Evolutionary conservation across 2,113 vertebrate genomes (phyloP).

Genomic region (Osmerus mordax): DNA sequence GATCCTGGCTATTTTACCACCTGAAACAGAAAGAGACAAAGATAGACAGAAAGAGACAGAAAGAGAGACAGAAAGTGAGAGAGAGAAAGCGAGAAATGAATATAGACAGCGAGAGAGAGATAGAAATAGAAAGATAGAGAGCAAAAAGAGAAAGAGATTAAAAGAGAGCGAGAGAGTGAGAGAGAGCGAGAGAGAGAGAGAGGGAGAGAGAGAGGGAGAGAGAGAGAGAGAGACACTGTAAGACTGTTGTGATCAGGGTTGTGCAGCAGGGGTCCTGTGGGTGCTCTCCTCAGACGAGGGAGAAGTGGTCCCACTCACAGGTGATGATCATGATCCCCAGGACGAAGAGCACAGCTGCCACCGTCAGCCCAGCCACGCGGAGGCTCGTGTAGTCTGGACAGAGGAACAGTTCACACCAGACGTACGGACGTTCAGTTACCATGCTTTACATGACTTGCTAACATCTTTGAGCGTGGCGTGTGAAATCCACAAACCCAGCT

Average conservation of each 20-base stretch:
- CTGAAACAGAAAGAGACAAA: slow-evolving; percentile 33
- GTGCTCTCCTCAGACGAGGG: background rate
- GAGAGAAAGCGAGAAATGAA: slow-evolving; percentile 1
- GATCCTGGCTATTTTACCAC: slow-evolving; percentile 45
- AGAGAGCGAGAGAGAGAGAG: background rate
- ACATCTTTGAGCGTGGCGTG: too few species aligned
- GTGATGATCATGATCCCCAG: slow-evolving; percentile 66
- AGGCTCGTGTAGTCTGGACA: slow-evolving; percentile 58
- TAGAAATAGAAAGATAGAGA: background rate
- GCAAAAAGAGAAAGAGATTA: background rate
- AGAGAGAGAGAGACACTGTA: background rate
- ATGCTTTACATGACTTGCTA: background rate
- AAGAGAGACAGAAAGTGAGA: background rate
- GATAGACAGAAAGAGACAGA: background rate
- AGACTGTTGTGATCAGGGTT: background rate
- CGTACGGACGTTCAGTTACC: background rate
- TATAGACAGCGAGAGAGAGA: background rate
- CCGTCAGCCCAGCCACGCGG: slow-evolving; percentile 50
- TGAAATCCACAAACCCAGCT: too few species aligned
- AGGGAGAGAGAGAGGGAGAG: background rate
- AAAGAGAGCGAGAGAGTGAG: background rate
- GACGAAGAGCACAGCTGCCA: slow-evolving; percentile 66
- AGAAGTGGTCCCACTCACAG: slow-evolving; percentile 58
- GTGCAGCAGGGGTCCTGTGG: too few species aligned
- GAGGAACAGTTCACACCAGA: slow-evolving; percentile 1